Evolutionary conservation across 2,797 vertebrate genomes (phyloP).

Genomic region (Urophycis tenuis): DNA sequence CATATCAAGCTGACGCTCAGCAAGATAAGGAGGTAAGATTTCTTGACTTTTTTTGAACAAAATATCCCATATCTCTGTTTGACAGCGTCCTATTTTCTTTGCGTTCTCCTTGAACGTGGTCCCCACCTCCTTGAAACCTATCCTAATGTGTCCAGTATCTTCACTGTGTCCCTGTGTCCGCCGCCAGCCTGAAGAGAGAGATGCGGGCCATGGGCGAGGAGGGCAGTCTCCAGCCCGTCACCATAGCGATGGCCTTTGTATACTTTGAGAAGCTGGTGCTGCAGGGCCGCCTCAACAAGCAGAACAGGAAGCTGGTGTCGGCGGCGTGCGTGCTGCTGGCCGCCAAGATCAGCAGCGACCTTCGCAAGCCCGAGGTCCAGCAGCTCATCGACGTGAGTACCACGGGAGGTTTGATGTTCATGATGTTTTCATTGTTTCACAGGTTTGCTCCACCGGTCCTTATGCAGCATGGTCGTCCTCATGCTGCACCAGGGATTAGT

Average conservation of each 20-base stretch:
- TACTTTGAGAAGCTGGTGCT: slow-evolving; percentile 99
- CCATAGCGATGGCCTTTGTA: slow-evolving; percentile 91
- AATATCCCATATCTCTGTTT: neutral
- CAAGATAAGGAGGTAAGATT: slow-evolving; percentile 90
- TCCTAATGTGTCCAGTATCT: neutral
- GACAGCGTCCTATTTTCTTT: neutral
- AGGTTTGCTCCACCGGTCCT: neutral
- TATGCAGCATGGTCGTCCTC: neutral
- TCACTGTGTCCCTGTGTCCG: too few species aligned
- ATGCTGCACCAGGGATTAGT: neutral
- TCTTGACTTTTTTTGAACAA: neutral
- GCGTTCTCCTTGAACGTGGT: slow-evolving; percentile 4
- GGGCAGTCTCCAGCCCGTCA: slow-evolving; percentile 86
- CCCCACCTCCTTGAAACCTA: neutral
- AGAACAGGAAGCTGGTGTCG: slow-evolving; percentile 95
- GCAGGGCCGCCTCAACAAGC: slow-evolving; percentile 93
- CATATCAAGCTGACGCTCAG: slow-evolving; percentile 92
- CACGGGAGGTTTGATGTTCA: too few species aligned
- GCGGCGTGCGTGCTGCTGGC: slow-evolving; percentile 91
- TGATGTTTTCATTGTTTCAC: too few species aligned
- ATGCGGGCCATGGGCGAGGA: slow-evolving; percentile 90
- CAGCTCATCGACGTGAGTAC: slow-evolving; percentile 91
- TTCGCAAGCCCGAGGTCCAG: slow-evolving; percentile 88
- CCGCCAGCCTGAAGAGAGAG: slow-evolving; percentile 85
- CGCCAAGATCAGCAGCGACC: slow-evolving; percentile 97